Percentiles rank a stretch among this genome's conserved stretches.
These are phyloP conservation scores for Astreopora myriophthalma DNA, from an alignment of 64 coral and sea anemone genomes.

Conservation along the genomic window DNA sequence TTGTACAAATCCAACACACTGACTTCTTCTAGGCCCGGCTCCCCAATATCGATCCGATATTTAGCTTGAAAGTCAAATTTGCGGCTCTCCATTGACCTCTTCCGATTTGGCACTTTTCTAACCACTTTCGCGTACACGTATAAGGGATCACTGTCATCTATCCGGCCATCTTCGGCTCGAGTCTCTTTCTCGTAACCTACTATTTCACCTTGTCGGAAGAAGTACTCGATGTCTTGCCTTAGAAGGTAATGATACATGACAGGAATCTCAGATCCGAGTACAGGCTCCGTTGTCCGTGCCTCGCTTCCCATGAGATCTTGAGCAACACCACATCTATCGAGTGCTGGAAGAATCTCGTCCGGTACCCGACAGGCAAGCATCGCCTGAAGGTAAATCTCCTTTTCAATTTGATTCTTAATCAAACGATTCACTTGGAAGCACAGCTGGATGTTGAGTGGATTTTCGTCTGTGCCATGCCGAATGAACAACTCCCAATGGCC, in stretches of 20 bases:
- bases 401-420: slow-evolving; percentile 86
- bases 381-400: slow-evolving; percentile 95
- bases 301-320: slow-evolving; percentile 82
- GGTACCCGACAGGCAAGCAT: slow-evolving; percentile 91
- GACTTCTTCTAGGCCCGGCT: slow-evolving; percentile 86
- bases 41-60: slow-evolving; percentile 95
- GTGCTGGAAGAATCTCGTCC: slow-evolving; percentile 84
- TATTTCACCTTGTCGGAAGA: slow-evolving; percentile 91
- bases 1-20: slow-evolving; percentile 94
- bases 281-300: slow-evolving; percentile 73
- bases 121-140: slow-evolving; percentile 95
- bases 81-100: slow-evolving; percentile 17
- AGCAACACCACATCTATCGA: slow-evolving; percentile 90
- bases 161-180: slow-evolving; percentile 58
- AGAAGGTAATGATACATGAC: slow-evolving; percentile 95
- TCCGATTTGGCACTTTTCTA: slow-evolving; percentile 72
- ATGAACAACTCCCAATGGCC: slow-evolving; percentile 79
- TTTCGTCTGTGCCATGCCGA: slow-evolving; percentile 89
- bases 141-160: slow-evolving; percentile 81
- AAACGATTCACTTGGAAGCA: slow-evolving; percentile 92
- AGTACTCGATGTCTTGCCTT: slow-evolving; percentile 90
- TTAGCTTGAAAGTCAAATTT: slow-evolving; percentile 84
- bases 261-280: slow-evolving; percentile 88
- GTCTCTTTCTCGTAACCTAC: slow-evolving; percentile 92
- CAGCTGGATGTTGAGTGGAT: slow-evolving; percentile 91